phyloP scores from a whole-genome alignment of 2,797 vertebrate genomes.

The Danio tinwini region DNA sequence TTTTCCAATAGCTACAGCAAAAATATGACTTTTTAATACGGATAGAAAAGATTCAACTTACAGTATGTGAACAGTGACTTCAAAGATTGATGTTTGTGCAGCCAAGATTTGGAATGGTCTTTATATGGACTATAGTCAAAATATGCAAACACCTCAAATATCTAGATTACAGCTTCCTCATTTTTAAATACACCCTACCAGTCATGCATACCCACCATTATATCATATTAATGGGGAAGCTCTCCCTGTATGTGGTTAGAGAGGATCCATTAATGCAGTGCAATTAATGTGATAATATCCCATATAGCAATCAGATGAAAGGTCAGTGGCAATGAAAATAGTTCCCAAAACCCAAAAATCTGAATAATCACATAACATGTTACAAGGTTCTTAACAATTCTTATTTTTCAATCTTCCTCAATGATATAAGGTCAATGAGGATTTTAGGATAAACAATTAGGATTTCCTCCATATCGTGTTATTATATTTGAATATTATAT shows the following conservation, averaged over 20 bases:
- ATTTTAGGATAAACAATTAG: not conserved
- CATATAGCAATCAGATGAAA: not conserved
- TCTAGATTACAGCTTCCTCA: conserved; percentile 16
- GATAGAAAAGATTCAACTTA: too few relatives aligned
- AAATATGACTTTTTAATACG: too few relatives aligned
- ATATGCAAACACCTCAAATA: conserved; percentile 34
- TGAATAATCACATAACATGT: not conserved
- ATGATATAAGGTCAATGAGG: not conserved
- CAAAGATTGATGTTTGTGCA: too few relatives aligned
- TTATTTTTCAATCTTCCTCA: not conserved
- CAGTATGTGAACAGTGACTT: too few relatives aligned
- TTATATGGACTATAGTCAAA: conserved; percentile 51
- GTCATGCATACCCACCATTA: conserved; percentile 70
- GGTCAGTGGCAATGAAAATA: not conserved
- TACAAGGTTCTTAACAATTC: not conserved
- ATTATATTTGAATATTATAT: not conserved
- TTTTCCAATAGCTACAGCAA: too few relatives aligned
- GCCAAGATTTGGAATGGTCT: conserved; percentile 26
- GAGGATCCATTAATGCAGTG: conserved; percentile 60
- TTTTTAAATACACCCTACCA: conserved; percentile 24
- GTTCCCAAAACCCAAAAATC: not conserved
- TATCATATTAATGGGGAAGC: conserved; percentile 70
- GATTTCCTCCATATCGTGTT: not conserved
- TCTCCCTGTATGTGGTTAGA: conserved; percentile 47
- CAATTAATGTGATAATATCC: conserved; percentile 41